These are phyloP conservation scores for Perca flavescens DNA, from an alignment of 2,113 vertebrate species.

Conservation along the genomic window DNA sequence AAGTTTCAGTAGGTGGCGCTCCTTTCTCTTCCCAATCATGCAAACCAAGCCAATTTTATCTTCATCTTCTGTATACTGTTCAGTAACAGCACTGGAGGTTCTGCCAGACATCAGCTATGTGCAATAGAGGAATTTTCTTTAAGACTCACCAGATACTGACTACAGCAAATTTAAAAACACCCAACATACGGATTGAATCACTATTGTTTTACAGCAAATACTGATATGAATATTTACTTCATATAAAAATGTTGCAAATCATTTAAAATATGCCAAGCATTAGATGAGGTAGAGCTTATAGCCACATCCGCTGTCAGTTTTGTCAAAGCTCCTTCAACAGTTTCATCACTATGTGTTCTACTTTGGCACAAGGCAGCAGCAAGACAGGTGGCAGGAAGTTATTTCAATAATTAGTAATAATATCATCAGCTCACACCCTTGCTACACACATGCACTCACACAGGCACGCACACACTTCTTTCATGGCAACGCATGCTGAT, in stretches of 20 bases:
- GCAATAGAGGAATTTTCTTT: neutral
- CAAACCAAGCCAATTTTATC: neutral
- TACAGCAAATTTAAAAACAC: neutral
- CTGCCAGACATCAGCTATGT: neutral
- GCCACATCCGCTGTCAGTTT: slow-evolving; percentile 34
- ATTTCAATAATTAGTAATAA: slow-evolving; percentile 96
- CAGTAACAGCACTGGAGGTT: neutral
- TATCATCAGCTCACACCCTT: slow-evolving; percentile 88
- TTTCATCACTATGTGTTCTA: slow-evolving; percentile 89
- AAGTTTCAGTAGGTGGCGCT: neutral
- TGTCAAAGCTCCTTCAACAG: slow-evolving; percentile 63
- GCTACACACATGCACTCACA: slow-evolving; percentile 40
- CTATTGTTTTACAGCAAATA: neutral
- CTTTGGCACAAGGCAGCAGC: slow-evolving; percentile 87
- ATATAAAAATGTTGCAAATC: neutral
- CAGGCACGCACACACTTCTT: slow-evolving; percentile 22
- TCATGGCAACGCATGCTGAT: slow-evolving; percentile 89
- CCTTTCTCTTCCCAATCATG: neutral
- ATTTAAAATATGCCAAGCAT: neutral
- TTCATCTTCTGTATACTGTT: no score
- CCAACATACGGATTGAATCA: neutral
- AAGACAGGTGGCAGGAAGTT: slow-evolving; percentile 96
- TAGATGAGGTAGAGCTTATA: neutral
- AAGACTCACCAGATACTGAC: neutral
- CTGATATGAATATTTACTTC: neutral